Base-by-base conservation (phyloP, 2,797 vertebrate species). In the Phrynocephalus guinanensis region DNA sequence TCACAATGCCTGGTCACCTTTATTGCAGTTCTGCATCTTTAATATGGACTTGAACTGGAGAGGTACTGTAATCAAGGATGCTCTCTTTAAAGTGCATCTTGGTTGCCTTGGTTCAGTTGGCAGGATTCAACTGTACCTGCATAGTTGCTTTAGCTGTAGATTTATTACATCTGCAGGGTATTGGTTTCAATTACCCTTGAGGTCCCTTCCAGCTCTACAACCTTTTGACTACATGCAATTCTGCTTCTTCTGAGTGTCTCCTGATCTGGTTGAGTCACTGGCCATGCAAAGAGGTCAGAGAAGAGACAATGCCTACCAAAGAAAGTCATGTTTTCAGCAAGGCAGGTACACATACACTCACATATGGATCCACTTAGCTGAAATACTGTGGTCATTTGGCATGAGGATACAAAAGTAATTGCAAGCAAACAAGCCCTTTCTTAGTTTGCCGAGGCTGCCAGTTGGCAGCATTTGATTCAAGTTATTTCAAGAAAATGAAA, bases 401-500 rank as follows among this genome's bases (percentile, higher is more conserved):
- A 70, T 60, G 10, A 9, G 3, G 30, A 77, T 82, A 52, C 87
- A 85, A 68, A 85, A 87, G 88, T 87, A 93, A 71, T 50, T 10
- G 0, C 60, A 87, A 88, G 86, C 71, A 90, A 84, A 88, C 83
- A 85, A 76, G 26, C 79, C 84, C 86, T 93, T 84, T 93, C 73
- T 77, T 1, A 1, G 85, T 87, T 86, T 82, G 82, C 67, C 9
- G 15, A 78, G 80, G 22, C 84, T 92, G 87, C 66, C 87, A 91
- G 87, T 86, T 94, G 90, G 90, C 89, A 91, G 76, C 15, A 28
- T 77, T 0, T 89, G 91, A 93, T 89, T 93, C 83, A 92, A 91
- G 90, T 85, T 90, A 90, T 86, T 44, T 86, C 66, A 67, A 90
- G 84, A 93, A 90, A 86, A 26, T 87, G 79, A 94, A 93, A 91